Conservation (phyloP, 1,140 invertebrate species). For the Drosophila seguyi region DNA sequence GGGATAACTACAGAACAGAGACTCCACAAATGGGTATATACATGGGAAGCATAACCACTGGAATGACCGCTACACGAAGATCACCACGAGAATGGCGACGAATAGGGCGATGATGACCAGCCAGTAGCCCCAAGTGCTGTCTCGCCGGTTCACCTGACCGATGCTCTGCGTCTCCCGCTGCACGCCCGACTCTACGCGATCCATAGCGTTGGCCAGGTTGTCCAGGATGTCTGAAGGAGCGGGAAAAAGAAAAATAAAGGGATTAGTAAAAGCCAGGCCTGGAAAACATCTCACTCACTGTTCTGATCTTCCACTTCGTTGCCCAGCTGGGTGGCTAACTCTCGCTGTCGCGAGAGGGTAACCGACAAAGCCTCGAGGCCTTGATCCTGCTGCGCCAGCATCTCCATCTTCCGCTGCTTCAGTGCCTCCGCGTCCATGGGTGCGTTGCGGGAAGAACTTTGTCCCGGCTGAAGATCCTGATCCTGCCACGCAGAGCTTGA, state of each 20-base stretch:
- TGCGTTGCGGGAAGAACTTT: slow-evolving; percentile 71
- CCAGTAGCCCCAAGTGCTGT: slow-evolving; percentile 90
- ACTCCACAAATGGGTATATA: slow-evolving; percentile 28
- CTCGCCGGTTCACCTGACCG: slow-evolving; percentile 88
- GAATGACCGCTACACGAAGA: slow-evolving; percentile 61
- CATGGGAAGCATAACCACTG: slow-evolving; percentile 22
- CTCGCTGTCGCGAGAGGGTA: slow-evolving; percentile 91
- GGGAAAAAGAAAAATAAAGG: slow-evolving; percentile 85
- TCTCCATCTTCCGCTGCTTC: slow-evolving; percentile 75
- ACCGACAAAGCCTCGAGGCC: slow-evolving; percentile 91
- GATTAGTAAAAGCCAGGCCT: slow-evolving; percentile 88
- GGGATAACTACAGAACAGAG: slow-evolving; percentile 27
- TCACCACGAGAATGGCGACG: slow-evolving; percentile 86
- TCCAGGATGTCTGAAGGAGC: slow-evolving; percentile 90
- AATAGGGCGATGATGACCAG: slow-evolving; percentile 89
- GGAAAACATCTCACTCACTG: slow-evolving; percentile 91
- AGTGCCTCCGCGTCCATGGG: slow-evolving; percentile 61
- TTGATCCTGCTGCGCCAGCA: slow-evolving; percentile 90
- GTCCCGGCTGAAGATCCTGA: slow-evolving; percentile 85
- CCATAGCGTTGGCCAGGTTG: slow-evolving; percentile 91
- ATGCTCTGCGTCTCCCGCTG: slow-evolving; percentile 89
- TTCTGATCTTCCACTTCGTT: slow-evolving; percentile 93
- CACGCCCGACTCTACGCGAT: slow-evolving; percentile 89
- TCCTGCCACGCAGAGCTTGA: slow-evolving; percentile 62
- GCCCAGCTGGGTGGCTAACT: slow-evolving; percentile 90